Evolutionary conservation across 2,888 invertebrate species (phyloP).

Genomic region (Agrochola lychnidis): DNA sequence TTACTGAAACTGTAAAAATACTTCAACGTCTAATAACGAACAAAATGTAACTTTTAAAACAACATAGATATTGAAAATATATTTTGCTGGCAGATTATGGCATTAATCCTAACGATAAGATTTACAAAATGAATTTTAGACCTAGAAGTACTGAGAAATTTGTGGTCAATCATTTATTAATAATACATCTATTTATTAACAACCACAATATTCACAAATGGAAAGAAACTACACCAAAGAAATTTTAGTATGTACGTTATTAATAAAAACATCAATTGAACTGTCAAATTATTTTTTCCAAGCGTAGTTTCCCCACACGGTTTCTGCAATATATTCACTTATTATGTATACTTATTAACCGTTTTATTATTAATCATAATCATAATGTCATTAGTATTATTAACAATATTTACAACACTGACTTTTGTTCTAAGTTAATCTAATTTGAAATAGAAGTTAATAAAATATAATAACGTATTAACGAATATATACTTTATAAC

Average conservation of each 20-base stretch:
- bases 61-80: conserved; percentile 14
- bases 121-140: conserved; percentile 61
- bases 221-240: conserved; percentile 88
- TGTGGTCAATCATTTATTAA: conserved; percentile 63
- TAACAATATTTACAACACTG: conserved; percentile 83
- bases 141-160: conserved; percentile 61
- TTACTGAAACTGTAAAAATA: conserved; percentile 1
- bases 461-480: conserved; percentile 30
- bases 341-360: conserved; percentile 64
- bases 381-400: conserved; percentile 67
- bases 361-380: conserved; percentile 66
- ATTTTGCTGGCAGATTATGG: conserved; percentile 63
- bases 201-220: conserved; percentile 78
- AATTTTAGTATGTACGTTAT: conserved; percentile 79
- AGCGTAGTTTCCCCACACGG: conserved; percentile 91
- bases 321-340: conserved; percentile 80
- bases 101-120: conserved; percentile 59
- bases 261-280: conserved; percentile 83
- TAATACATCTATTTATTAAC: conserved; percentile 71
- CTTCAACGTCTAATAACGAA: conserved; percentile 17
- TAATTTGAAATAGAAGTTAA: conserved; percentile 56
- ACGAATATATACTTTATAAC: conserved; percentile 34
- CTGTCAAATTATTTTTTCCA: conserved; percentile 87
- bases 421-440: conserved; percentile 63
- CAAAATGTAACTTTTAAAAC: conserved; percentile 23